Percentiles rank a stretch among this genome's conserved stretches.
Conservation (phyloP, 2,797 vertebrate species). For the Oryzias dopingdopingensis region DNA sequence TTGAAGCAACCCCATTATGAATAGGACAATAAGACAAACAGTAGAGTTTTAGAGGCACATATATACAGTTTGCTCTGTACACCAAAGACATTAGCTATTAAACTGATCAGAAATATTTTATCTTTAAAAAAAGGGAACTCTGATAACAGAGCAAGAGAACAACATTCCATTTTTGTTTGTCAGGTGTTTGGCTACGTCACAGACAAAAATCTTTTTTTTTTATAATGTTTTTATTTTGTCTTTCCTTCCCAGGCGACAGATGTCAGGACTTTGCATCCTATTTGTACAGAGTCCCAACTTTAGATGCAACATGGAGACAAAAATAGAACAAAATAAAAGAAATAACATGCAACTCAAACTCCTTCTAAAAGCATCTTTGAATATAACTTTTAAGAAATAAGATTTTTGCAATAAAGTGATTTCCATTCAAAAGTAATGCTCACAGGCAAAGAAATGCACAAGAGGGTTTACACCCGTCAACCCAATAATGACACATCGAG, state of each 20-base stretch:
- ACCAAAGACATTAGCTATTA: too few relatives aligned
- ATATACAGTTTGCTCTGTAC: too few relatives aligned
- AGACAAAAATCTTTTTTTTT: too few relatives aligned
- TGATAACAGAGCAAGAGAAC: too few relatives aligned
- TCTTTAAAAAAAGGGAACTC: too few relatives aligned
- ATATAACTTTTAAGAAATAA: constrained; percentile 52
- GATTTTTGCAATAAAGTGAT: constrained; percentile 55
- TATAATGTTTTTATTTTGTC: constrained; percentile 56
- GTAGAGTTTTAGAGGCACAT: too few relatives aligned
- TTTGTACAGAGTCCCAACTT: constrained; percentile 22
- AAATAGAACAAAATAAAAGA: constrained; percentile 16
- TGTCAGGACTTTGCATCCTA: constrained; percentile 37
- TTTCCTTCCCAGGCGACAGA: constrained; percentile 55
- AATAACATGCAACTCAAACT: constrained; percentile 49
- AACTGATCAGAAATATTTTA: too few relatives aligned
- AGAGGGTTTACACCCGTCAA: constrained; percentile 18
- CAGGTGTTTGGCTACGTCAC: too few relatives aligned
- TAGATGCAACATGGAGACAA: constrained; percentile 22
- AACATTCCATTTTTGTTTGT: too few relatives aligned
- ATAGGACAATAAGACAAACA: too few relatives aligned
- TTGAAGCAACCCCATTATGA: too few relatives aligned
- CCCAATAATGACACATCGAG: constrained; percentile 21
- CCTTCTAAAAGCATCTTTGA: constrained; percentile 59
- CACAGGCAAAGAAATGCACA: constrained; percentile 50
- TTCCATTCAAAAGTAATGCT: constrained; percentile 62